Percentiles rank a stretch among this genome's conserved stretches.
Evolutionary conservation across 2,113 vertebrate genomes (phyloP).

Genomic region (Jacana jacana): DNA sequence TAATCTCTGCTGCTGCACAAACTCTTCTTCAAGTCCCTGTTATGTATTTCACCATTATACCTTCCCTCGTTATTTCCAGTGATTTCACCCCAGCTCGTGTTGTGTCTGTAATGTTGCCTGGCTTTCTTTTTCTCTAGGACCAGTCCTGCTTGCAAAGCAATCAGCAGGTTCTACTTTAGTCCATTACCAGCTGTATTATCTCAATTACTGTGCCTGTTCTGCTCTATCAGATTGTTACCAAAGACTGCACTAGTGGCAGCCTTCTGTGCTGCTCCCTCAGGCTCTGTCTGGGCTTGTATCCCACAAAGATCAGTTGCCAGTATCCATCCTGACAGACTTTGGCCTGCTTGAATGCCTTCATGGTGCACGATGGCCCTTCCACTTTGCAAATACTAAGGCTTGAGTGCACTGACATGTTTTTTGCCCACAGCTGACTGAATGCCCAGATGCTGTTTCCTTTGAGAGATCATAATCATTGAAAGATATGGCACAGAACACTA

Average conservation of each 20-base stretch:
- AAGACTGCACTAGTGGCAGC: background rate
- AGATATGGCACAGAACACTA: background rate
- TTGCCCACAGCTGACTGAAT: background rate
- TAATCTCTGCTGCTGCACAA: background rate
- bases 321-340: background rate
- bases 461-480: background rate
- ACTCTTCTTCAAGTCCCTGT: background rate
- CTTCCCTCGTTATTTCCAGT: background rate
- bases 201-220: background rate
- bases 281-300: background rate
- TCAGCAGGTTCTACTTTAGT: slow-evolving; percentile 10
- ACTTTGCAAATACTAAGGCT: background rate
- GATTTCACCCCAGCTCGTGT: background rate
- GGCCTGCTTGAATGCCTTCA: background rate
- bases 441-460: background rate
- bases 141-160: background rate
- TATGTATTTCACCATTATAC: background rate
- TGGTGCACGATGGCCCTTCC: background rate
- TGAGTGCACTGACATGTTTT: background rate
- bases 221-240: background rate
- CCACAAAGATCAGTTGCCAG: background rate
- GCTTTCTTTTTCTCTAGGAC: background rate
- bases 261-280: slow-evolving; percentile 9
- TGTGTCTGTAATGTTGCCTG: background rate
- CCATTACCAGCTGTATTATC: background rate